Evolutionary conservation across 2,113 vertebrate species (phyloP).

Genomic region (Rhinolophus sinicus): DNA sequence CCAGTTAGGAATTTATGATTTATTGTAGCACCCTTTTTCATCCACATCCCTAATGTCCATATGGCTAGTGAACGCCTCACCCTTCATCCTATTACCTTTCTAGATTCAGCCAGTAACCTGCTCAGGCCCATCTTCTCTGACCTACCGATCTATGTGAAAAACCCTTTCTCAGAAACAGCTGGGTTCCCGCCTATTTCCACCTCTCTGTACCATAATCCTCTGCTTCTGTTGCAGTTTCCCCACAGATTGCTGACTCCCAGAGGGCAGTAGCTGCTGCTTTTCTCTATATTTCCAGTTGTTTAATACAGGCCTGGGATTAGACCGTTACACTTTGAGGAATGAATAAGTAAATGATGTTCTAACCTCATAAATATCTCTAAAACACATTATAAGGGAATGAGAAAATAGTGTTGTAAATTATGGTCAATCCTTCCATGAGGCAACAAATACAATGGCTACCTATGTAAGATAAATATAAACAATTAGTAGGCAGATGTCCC

Average conservation of each 20-base stretch:
- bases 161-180: neutral
- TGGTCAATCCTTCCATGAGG: too few species aligned
- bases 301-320: neutral
- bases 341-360: neutral
- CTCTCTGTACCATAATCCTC: neutral
- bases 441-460: neutral
- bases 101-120: neutral
- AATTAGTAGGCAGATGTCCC: neutral
- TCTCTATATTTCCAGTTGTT: neutral
- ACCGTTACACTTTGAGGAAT: neutral
- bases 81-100: neutral
- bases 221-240: neutral
- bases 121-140: neutral
- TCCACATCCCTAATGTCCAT: fast-evolving
- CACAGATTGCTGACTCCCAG: neutral
- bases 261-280: neutral
- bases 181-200: too few species aligned
- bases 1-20: neutral
- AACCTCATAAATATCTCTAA: neutral
- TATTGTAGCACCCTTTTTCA: neutral
- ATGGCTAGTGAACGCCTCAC: neutral
- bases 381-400: neutral
- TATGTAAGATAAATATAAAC: neutral
- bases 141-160: fast-evolving
- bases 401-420: neutral